phyloP scores from a whole-genome alignment of 2,888 invertebrate species.

The Caenorhabditis virilis region DNA sequence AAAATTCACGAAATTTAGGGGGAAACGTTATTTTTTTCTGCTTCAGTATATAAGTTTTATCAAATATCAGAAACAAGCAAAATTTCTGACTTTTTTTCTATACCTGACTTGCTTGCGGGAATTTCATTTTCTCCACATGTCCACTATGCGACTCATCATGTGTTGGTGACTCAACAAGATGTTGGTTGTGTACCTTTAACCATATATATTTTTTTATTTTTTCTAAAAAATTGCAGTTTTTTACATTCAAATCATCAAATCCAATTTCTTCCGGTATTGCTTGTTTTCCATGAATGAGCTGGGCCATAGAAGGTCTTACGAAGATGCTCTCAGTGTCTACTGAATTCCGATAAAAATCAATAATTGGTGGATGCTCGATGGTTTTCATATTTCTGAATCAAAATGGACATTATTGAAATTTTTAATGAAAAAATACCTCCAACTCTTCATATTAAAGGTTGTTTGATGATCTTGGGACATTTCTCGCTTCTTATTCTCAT shows the following conservation, averaged over 20 bases:
- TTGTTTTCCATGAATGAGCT: constrained; percentile 61
- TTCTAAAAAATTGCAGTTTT: neutral
- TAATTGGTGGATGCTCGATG: constrained; percentile 70
- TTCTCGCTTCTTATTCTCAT: constrained; percentile 16
- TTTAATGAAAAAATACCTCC: constrained; percentile 39
- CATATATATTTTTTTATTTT: neutral
- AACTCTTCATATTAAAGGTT: constrained; percentile 57
- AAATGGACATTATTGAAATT: neutral
- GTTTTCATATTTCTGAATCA: constrained; percentile 56
- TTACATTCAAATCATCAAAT: constrained; percentile 29
- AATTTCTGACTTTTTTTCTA: too few relatives aligned
- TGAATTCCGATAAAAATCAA: constrained; percentile 72
- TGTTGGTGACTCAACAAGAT: constrained; percentile 27
- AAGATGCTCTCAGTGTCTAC: constrained; percentile 42
- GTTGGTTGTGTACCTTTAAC: constrained; percentile 25
- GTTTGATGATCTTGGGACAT: constrained; percentile 39
- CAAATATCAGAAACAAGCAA: too few relatives aligned
- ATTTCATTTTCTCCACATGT: constrained; percentile 25
- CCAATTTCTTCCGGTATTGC: constrained; percentile 30
- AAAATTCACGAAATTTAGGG: too few relatives aligned
- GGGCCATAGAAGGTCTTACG: constrained; percentile 64
- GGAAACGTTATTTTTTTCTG: too few relatives aligned
- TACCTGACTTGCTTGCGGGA: constrained; percentile 9
- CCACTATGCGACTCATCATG: constrained; percentile 10
- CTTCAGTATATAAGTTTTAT: too few relatives aligned